phyloP scores from a whole-genome alignment of 1,140 invertebrate genomes.

The Aphelinus atriplicis region DNA sequence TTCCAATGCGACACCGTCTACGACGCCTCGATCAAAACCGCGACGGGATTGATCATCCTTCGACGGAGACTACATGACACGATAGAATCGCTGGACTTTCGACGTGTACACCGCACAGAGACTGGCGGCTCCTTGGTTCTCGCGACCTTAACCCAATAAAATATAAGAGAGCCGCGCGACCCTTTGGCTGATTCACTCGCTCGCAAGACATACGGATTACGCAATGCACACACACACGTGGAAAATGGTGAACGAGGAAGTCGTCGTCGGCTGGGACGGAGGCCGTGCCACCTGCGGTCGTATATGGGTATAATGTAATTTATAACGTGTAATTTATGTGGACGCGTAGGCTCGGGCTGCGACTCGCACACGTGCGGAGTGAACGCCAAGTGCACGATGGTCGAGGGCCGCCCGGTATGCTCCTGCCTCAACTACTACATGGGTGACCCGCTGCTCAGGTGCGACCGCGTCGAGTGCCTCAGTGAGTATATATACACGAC shows the following conservation, averaged over 20 bases:
- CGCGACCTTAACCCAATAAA: too few relatives aligned
- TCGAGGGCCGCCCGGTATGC: conserved; percentile 68
- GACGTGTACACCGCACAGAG: too few relatives aligned
- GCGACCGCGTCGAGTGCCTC: conserved; percentile 67
- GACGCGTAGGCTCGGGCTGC: conserved; percentile 44
- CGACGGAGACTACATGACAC: too few relatives aligned
- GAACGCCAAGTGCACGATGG: conserved; percentile 66
- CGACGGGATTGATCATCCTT: too few relatives aligned
- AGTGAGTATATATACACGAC: conserved; percentile 56
- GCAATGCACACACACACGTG: not conserved
- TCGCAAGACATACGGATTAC: too few relatives aligned
- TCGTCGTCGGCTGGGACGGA: not conserved
- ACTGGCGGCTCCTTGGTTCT: too few relatives aligned
- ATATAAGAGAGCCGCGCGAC: too few relatives aligned
- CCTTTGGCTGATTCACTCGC: too few relatives aligned
- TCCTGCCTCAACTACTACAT: conserved; percentile 70
- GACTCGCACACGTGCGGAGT: conserved; percentile 63
- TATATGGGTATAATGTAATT: not conserved
- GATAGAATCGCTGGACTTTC: too few relatives aligned
- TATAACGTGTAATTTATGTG: not conserved
- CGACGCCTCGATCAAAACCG: too few relatives aligned
- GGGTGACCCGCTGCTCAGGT: conserved; percentile 70
- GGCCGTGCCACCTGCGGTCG: too few relatives aligned
- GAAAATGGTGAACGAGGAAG: not conserved
- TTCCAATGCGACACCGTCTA: too few relatives aligned